Evolutionary conservation across 2,888 invertebrate species (phyloP).

Genomic region (Sinopyrophorus schimmeli): DNA sequence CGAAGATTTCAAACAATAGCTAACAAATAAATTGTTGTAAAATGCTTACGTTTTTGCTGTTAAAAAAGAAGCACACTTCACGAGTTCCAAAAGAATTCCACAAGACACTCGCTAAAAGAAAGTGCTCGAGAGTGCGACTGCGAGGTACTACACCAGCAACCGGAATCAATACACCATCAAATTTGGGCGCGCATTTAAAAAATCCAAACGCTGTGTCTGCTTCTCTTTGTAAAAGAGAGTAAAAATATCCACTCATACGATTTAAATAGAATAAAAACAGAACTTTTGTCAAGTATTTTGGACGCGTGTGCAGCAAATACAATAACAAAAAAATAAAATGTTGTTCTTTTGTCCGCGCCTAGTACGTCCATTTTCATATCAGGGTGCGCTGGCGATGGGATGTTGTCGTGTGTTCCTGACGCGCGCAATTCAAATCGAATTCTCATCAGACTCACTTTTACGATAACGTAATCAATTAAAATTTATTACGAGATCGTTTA

Average conservation of each 20-base stretch:
- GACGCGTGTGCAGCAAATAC: constrained; percentile 25
- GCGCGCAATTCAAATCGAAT: too few species aligned
- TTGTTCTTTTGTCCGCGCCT: constrained; percentile 17
- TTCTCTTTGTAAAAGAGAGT: constrained; percentile 26
- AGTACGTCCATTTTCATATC: background rate
- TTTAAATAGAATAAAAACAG: constrained; percentile 33
- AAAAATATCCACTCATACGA: constrained; percentile 31
- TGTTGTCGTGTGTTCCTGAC: too few species aligned
- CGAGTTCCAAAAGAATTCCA: constrained; percentile 47
- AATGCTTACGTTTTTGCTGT: constrained; percentile 55
- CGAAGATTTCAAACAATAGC: too few species aligned
- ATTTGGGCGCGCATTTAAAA: constrained; percentile 47
- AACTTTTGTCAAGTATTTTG: constrained; percentile 32
- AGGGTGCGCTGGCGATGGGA: background rate
- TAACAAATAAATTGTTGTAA: too few species aligned
- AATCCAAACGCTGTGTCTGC: constrained; percentile 10
- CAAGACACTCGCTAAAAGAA: constrained; percentile 43
- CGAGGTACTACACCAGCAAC: constrained; percentile 41
- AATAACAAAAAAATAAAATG: constrained; percentile 29
- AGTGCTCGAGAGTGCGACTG: constrained; percentile 40
- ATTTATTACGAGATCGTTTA: too few species aligned
- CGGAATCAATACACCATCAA: constrained; percentile 46
- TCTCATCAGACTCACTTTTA: too few species aligned
- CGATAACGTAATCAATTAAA: too few species aligned
- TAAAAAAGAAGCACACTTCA: constrained; percentile 55